Evolutionary conservation across 2,888 invertebrate species (phyloP), one percentile per base, ranked within the genome.

Genomic region (Aspidiotus destructor): DNA sequence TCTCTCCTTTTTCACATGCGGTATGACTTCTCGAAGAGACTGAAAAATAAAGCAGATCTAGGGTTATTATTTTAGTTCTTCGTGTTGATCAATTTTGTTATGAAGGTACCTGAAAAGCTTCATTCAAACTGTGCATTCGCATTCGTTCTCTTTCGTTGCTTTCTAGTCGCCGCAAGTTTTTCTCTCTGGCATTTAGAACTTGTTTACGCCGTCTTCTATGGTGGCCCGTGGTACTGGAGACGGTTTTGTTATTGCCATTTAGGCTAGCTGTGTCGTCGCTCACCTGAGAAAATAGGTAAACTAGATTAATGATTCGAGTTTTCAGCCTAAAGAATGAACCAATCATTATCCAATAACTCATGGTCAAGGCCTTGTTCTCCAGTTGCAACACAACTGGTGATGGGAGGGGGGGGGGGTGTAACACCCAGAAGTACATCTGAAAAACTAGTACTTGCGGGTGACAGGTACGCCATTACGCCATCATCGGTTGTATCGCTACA

Each of bases 101-200:
- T 40, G 40, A 2, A 7, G 8, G 73, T 76, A 85, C 87, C 81
- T 87, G 86, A 76, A 88, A 88, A 15, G 88, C 88, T 76, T 87
- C 87, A 76, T 88, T 88, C 71, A 88, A 80, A 71, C 86, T 85
- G 77, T 88, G 88, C 88, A 88, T 88, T 74, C 88, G 81, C 84
- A 86, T 86, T 73, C 88, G 80, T 77, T 88, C 88, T 73, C 88
- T 80, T 77, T 88, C 87, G 77, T 88, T 88, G 77, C 86, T 87
- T 78, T 88, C 88, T 74, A 88, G 81, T 74, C 88, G 82, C 73
- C 88, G 79, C 73, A 86, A 79, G 75, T 87, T 87, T 76, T 86
- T 80, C 77, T 88, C 88, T 73, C 86, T 78, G 10, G 87, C 84
- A 74, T 82, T 84, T 60, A 85, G 79, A 60, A 82, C 82, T 61